phyloP scores from a whole-genome alignment of 1,140 invertebrate species.

The Neodiprion pinetum region DNA sequence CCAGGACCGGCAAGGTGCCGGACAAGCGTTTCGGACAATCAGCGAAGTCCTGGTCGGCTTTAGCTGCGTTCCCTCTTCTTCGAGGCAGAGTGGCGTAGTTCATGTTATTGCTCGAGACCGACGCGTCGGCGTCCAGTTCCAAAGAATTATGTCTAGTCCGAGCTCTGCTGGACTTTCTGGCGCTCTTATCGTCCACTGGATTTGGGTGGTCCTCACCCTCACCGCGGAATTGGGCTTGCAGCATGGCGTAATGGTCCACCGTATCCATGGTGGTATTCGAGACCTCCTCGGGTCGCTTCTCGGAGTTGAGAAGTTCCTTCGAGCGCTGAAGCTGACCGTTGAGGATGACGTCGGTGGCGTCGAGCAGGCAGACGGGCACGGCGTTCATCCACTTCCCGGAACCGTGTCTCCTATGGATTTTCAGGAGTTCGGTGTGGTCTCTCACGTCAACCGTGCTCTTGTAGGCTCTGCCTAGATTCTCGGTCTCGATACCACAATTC shows the following conservation, averaged over 20 bases:
- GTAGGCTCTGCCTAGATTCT: slow-evolving; percentile 31
- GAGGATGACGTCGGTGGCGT: slow-evolving; percentile 52
- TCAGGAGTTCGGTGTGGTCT: not conserved
- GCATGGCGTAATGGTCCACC: slow-evolving; percentile 5
- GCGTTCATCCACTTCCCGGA: not conserved
- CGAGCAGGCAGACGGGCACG: slow-evolving; percentile 37
- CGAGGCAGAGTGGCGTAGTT: slow-evolving; percentile 48
- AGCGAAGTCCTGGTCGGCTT: slow-evolving; percentile 27
- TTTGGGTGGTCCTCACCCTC: not conserved
- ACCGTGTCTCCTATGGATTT: too few relatives aligned
- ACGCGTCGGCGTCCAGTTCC: slow-evolving; percentile 32
- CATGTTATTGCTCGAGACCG: not conserved
- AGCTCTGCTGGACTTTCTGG: slow-evolving; percentile 25
- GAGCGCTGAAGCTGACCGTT: slow-evolving; percentile 37
- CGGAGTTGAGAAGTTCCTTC: slow-evolving; percentile 7
- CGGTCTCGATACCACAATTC: not conserved
- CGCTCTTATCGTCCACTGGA: not conserved
- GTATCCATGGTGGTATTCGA: not conserved
- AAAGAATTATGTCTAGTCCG: slow-evolving; percentile 44
- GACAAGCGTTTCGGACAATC: slow-evolving; percentile 47
- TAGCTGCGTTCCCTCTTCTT: slow-evolving; percentile 37
- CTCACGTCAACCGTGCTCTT: slow-evolving; percentile 38
- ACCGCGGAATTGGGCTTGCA: slow-evolving; percentile 5
- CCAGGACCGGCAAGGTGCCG: slow-evolving; percentile 50
- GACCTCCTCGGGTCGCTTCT: not conserved